These are phyloP conservation scores for Halesus radiatus DNA, from an alignment of 1,140 invertebrate genomes.

Conservation along the genomic window DNA sequence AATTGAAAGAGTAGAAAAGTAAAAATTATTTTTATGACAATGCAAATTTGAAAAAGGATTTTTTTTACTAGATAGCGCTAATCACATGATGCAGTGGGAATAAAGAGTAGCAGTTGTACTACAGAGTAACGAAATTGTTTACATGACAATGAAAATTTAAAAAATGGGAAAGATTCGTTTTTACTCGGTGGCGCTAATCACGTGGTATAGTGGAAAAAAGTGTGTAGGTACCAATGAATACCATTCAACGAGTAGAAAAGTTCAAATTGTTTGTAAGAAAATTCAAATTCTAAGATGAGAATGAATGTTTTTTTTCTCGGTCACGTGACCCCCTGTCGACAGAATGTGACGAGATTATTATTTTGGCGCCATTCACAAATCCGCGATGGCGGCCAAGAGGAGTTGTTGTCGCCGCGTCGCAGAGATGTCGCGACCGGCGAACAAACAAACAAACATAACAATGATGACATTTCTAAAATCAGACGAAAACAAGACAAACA, in stretches of 20 bases:
- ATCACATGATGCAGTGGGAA: no score
- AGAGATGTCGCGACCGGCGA: not conserved
- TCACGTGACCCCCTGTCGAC: not conserved
- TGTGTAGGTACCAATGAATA: no score
- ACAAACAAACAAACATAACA: no score
- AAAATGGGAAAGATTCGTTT: not conserved
- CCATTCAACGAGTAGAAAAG: no score
- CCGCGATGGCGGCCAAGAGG: no score
- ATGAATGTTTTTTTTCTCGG: not conserved
- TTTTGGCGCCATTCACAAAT: slow-evolving; percentile 27
- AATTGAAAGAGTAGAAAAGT: no score
- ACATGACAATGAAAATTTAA: not conserved
- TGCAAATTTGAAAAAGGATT: no score
- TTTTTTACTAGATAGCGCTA: no score
- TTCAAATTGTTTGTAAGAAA: no score
- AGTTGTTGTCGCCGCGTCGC: not conserved
- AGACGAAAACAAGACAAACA: not conserved
- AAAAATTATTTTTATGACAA: no score
- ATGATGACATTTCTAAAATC: slow-evolving; percentile 37
- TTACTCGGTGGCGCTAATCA: not conserved
- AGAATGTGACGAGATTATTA: slow-evolving; percentile 9
- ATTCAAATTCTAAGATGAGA: not conserved
- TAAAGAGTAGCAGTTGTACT: no score
- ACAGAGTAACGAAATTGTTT: not conserved
- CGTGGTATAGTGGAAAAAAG: no score